Evolutionary conservation across 2,888 invertebrate species (phyloP).

Genomic region (Camponotus fellah): DNA sequence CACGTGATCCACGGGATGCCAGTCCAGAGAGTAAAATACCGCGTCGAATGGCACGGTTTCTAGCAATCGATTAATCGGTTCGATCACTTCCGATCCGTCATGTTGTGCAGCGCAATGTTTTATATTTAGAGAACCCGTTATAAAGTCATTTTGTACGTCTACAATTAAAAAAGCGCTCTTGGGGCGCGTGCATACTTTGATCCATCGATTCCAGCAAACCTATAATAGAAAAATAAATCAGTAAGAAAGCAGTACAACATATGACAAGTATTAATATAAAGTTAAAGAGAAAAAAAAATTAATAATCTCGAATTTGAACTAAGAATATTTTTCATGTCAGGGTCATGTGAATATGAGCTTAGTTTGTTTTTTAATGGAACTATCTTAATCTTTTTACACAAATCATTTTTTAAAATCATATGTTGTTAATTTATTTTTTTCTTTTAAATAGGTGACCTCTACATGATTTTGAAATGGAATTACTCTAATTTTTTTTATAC

Average conservation of each 20-base stretch:
- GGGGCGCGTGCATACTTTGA: conserved; percentile 92
- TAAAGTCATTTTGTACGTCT: conserved; percentile 99
- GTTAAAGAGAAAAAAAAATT: too few relatives aligned
- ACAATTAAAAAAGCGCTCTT: conserved; percentile 96
- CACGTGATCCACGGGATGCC: conserved; percentile 98
- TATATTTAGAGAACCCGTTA: conserved; percentile 96
- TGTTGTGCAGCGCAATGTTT: conserved; percentile 97
- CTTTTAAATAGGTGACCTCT: too few relatives aligned
- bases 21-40: conserved; percentile 97
- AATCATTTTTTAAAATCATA: too few relatives aligned
- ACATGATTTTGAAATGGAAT: too few relatives aligned
- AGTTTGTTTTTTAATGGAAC: too few relatives aligned
- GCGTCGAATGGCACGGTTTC: conserved; percentile 94
- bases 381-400: too few relatives aligned
- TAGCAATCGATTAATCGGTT: conserved; percentile 95
- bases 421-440: too few relatives aligned
- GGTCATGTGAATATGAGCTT: too few relatives aligned
- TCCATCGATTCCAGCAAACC: conserved; percentile 96
- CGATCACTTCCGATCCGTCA: conserved; percentile 95
- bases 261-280: not conserved
- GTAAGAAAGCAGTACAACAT: not conserved
- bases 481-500: too few relatives aligned
- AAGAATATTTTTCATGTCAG: too few relatives aligned
- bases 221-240: conserved; percentile 49
- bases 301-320: too few relatives aligned